These are phyloP conservation scores for Pristionchus exspectatus DNA, from an alignment of 2,888 invertebrate species.

Conservation along the genomic window DNA sequence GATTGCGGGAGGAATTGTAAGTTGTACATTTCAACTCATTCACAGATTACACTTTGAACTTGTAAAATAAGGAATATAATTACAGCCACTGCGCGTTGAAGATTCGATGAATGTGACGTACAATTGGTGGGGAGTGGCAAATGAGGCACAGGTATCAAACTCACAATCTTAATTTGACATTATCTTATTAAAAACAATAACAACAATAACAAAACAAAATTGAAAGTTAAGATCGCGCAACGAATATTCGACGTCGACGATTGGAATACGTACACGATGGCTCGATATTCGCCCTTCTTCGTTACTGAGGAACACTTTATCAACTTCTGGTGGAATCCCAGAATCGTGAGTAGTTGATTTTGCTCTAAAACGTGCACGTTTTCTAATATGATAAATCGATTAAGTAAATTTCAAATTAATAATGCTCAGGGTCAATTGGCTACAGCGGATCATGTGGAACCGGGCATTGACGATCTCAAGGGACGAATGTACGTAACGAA, in stretches of 20 bases:
- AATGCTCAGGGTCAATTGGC: conserved; percentile 71
- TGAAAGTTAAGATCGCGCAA: conserved; percentile 25
- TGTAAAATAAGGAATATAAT: neutral
- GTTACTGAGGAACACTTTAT: conserved; percentile 84
- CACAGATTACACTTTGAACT: neutral
- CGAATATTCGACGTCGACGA: conserved; percentile 87
- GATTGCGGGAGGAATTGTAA: conserved; percentile 85
- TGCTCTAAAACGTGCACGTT: neutral
- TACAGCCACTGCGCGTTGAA: conserved; percentile 62
- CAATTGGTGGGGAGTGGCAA: conserved; percentile 96
- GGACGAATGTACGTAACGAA: conserved; percentile 76
- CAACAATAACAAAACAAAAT: neutral
- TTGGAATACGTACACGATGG: conserved; percentile 98
- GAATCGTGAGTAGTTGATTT: neutral
- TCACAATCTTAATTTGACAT: too few relatives aligned
- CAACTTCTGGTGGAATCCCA: conserved; percentile 76
- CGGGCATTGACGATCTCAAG: conserved; percentile 72
- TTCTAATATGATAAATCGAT: neutral
- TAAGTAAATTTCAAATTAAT: neutral
- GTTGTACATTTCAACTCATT: neutral
- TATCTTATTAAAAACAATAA: too few relatives aligned
- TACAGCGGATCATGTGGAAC: conserved; percentile 67
- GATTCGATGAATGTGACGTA: conserved; percentile 89
- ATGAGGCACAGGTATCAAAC: conserved; percentile 80
- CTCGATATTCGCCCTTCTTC: conserved; percentile 91